Evolutionary conservation across 2,888 invertebrate species (phyloP).

Genomic region (Mesorhabditis sp.): DNA sequence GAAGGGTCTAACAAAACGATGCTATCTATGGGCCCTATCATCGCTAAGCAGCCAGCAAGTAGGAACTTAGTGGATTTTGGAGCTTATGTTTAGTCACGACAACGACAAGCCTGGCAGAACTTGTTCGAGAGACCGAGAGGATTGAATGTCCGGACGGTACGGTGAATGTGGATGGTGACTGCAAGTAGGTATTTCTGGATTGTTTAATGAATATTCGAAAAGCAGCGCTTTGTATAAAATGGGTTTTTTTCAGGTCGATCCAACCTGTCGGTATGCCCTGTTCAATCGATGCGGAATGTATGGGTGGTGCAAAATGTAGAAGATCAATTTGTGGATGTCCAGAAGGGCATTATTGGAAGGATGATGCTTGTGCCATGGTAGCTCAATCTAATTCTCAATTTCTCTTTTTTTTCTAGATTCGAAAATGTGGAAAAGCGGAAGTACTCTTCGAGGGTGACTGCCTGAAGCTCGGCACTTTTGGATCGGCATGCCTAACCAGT

Average conservation of each 20-base stretch:
- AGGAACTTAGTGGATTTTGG: neutral
- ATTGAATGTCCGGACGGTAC: constrained; percentile 35
- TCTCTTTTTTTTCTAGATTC: neutral
- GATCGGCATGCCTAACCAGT: neutral
- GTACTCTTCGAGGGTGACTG: constrained; percentile 2
- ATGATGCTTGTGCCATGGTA: neutral
- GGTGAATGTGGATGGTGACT: constrained; percentile 36
- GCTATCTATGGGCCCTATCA: no score
- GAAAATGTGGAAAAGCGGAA: neutral
- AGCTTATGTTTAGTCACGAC: neutral
- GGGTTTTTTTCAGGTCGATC: constrained; percentile 37
- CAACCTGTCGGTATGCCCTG: neutral
- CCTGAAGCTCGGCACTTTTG: neutral
- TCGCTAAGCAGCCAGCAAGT: no score
- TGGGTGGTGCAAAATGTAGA: constrained; percentile 31
- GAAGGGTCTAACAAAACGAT: neutral
- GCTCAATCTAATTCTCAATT: neutral
- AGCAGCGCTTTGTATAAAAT: constrained; percentile 16
- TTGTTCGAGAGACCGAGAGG: neutral
- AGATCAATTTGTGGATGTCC: constrained; percentile 37
- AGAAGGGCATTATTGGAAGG: constrained; percentile 10
- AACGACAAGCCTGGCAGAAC: neutral
- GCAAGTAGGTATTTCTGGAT: constrained; percentile 26
- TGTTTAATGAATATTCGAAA: constrained; percentile 3
- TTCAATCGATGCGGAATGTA: constrained; percentile 1